Conservation (phyloP, 2,113 vertebrate genomes). For the Pseudorectes ferrugineus region DNA sequence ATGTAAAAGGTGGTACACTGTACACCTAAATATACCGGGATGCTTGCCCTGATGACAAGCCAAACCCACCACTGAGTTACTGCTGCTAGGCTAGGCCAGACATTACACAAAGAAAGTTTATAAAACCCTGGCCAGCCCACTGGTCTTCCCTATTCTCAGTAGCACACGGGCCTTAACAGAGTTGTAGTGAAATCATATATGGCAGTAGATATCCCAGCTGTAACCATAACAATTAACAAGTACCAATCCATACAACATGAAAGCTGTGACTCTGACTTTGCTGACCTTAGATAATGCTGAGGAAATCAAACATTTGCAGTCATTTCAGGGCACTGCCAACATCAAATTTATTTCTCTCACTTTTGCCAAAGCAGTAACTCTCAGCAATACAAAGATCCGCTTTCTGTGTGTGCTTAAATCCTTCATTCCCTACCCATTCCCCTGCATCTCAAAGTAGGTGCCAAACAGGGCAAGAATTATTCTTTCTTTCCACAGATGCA, state of each 20-base stretch:
- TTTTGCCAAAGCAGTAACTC: background rate
- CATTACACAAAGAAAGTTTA: background rate
- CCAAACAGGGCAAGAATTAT: background rate
- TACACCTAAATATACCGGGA: background rate
- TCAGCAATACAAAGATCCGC: background rate
- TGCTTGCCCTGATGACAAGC: conserved; percentile 4
- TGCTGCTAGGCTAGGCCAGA: background rate
- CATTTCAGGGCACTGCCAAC: background rate
- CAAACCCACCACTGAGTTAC: background rate
- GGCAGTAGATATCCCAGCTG: background rate
- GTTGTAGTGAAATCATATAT: background rate
- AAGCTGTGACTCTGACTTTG: background rate
- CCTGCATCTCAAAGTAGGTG: background rate
- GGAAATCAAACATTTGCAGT: background rate
- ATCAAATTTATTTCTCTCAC: background rate
- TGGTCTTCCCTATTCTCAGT: background rate
- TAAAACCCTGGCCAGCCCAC: background rate
- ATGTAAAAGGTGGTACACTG: background rate
- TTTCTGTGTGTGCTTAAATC: background rate
- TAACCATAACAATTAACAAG: background rate
- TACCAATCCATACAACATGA: background rate
- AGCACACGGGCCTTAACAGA: background rate
- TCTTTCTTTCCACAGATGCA: background rate
- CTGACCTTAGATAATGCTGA: background rate
- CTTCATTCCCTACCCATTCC: background rate